Evolutionary conservation across 2,797 vertebrate species (phyloP).

Genomic region (Phoxinus dragarum): DNA sequence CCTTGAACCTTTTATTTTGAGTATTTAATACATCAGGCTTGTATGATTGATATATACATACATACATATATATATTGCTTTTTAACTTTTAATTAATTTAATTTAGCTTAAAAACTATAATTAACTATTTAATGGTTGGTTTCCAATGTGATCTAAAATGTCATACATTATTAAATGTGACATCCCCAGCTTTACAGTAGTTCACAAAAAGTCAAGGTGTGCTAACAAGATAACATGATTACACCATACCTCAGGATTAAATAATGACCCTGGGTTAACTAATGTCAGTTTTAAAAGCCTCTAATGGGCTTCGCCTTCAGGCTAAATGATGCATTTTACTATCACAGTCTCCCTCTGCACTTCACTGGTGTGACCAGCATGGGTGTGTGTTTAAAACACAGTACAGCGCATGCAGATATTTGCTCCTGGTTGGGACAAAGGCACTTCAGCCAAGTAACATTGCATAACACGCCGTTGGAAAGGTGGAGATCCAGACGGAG

Average conservation of each 20-base stretch:
- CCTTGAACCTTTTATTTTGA: no score
- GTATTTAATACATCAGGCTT: no score
- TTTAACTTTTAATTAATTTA: no score
- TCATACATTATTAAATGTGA: not conserved
- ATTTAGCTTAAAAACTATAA: not conserved
- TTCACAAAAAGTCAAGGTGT: not conserved
- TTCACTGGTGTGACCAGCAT: not conserved
- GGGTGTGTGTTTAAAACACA: not conserved
- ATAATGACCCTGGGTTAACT: not conserved
- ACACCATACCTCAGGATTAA: not conserved
- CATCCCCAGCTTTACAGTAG: no score
- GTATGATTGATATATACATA: no score
- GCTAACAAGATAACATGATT: not conserved
- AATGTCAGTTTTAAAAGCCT: not conserved
- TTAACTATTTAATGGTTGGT: not conserved
- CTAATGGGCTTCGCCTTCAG: slow-evolving; percentile 1
- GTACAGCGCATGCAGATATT: not conserved
- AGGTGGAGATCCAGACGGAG: slow-evolving; percentile 4
- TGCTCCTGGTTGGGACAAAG: slow-evolving; percentile 9
- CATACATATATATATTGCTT: no score
- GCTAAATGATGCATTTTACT: not conserved
- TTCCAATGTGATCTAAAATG: not conserved
- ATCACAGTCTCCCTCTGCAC: not conserved
- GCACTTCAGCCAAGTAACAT: not conserved
- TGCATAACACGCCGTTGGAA: not conserved